phyloP scores from a whole-genome alignment of 2,113 vertebrate genomes.

The Phrynosoma platyrhinos region DNA sequence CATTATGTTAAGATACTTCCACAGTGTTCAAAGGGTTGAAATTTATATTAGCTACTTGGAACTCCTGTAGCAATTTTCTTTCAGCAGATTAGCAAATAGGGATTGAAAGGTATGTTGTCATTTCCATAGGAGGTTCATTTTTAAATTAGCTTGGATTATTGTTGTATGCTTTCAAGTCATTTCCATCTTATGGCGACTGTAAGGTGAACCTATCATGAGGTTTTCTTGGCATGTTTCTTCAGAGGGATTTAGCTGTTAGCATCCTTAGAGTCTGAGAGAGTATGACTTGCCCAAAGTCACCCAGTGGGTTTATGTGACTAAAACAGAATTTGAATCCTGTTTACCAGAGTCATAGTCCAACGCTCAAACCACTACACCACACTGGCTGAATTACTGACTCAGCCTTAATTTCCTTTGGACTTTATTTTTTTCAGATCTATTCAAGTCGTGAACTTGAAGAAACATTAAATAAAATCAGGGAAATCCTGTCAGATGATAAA shows the following conservation, averaged over 20 bases:
- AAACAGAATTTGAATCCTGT: too few relatives aligned
- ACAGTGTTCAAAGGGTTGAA: background rate
- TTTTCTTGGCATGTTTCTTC: too few relatives aligned
- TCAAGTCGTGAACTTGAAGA: slow-evolving; percentile 96
- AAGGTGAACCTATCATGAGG: too few relatives aligned
- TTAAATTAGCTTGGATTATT: background rate
- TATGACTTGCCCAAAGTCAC: too few relatives aligned
- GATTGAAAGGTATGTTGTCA: background rate
- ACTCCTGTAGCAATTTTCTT: background rate
- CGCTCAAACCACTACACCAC: background rate
- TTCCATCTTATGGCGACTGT: too few relatives aligned
- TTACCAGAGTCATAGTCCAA: too few relatives aligned
- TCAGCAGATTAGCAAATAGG: background rate
- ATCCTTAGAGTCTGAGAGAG: too few relatives aligned
- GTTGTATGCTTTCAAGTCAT: too few relatives aligned
- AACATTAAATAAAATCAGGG: slow-evolving; percentile 97
- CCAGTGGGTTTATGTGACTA: too few relatives aligned
- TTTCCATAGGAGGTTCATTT: background rate
- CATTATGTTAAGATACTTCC: background rate
- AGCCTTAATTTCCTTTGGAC: background rate
- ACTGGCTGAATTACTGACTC: background rate
- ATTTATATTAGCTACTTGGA: background rate
- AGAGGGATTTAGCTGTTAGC: too few relatives aligned
- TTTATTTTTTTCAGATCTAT: slow-evolving; percentile 85
- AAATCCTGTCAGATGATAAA: slow-evolving; percentile 97